Conservation (phyloP, 2,888 invertebrate species). For the Polymixis lichenea region DNA sequence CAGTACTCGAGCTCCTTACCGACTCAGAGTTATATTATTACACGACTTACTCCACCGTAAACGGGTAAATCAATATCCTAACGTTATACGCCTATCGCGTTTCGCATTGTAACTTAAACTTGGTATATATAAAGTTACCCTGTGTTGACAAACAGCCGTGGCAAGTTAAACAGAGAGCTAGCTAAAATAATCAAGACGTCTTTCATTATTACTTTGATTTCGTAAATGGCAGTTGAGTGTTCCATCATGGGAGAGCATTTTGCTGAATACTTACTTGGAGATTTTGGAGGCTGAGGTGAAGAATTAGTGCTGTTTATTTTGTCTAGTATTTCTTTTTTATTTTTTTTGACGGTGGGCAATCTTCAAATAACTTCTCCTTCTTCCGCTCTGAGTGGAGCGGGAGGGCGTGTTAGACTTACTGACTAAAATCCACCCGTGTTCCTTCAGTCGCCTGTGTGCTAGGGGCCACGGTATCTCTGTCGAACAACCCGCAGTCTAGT, state of each 20-base stretch:
- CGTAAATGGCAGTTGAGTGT: slow-evolving; percentile 26
- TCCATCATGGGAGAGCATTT: slow-evolving; percentile 6
- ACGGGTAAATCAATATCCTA: slow-evolving; percentile 62
- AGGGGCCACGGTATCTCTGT: too few species aligned
- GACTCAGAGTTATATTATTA: slow-evolving; percentile 25
- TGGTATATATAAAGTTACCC: slow-evolving; percentile 58
- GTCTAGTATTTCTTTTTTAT: too few species aligned
- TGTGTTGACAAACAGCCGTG: slow-evolving; percentile 51
- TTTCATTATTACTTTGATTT: slow-evolving; percentile 49
- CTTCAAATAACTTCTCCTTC: too few species aligned
- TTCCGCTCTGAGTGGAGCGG: too few species aligned
- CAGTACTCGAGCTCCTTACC: slow-evolving; percentile 2
- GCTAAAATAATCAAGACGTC: slow-evolving; percentile 48
- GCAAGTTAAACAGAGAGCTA: slow-evolving; percentile 47
- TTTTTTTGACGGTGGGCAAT: too few species aligned
- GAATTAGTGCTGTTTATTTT: slow-evolving; percentile 20
- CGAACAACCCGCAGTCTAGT: too few species aligned
- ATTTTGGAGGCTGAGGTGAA: slow-evolving; percentile 10
- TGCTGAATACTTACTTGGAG: slow-evolving; percentile 22
- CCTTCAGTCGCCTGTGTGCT: too few species aligned
- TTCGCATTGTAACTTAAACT: slow-evolving; percentile 59
- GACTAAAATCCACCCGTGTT: too few species aligned
- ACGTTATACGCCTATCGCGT: slow-evolving; percentile 57
- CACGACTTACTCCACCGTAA: slow-evolving; percentile 38
- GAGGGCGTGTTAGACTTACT: too few species aligned